phyloP scores from a whole-genome alignment of 2,113 vertebrate genomes.

The Dasypus novemcinctus region DNA sequence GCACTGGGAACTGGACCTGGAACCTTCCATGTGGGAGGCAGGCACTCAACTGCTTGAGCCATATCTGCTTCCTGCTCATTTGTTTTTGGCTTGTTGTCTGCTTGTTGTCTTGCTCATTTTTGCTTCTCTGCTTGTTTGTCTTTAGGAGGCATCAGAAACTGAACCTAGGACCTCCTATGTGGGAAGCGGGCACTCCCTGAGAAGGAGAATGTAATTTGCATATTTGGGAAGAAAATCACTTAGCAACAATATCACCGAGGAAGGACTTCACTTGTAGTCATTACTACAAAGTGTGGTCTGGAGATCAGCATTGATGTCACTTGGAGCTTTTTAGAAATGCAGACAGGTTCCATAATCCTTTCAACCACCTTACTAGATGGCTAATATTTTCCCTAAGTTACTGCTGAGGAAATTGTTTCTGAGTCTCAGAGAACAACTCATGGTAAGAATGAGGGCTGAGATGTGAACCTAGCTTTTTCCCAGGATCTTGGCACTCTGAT shows the following conservation, averaged over 20 bases:
- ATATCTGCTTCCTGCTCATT: too few relatives aligned
- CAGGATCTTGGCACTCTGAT: not conserved
- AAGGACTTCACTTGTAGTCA: not conserved
- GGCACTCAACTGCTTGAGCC: too few relatives aligned
- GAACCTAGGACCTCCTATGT: too few relatives aligned
- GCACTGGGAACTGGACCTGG: too few relatives aligned
- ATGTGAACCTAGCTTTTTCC: not conserved
- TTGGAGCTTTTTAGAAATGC: not conserved
- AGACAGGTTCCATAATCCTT: not conserved
- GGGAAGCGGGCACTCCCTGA: not conserved
- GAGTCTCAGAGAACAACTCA: not conserved
- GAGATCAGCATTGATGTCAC: not conserved
- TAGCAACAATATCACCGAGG: not conserved
- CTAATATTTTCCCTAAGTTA: not conserved
- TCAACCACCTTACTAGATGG: not conserved
- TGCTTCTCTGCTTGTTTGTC: too few relatives aligned
- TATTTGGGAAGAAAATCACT: not conserved
- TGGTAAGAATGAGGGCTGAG: not conserved
- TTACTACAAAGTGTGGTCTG: not conserved
- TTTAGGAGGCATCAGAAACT: too few relatives aligned
- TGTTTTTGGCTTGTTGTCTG: too few relatives aligned
- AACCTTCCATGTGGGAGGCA: too few relatives aligned
- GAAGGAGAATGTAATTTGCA: not conserved
- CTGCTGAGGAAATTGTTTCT: not conserved
- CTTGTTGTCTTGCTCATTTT: too few relatives aligned